Conservation (phyloP, 2,113 vertebrate genomes). For the Grallaria varia region DNA sequence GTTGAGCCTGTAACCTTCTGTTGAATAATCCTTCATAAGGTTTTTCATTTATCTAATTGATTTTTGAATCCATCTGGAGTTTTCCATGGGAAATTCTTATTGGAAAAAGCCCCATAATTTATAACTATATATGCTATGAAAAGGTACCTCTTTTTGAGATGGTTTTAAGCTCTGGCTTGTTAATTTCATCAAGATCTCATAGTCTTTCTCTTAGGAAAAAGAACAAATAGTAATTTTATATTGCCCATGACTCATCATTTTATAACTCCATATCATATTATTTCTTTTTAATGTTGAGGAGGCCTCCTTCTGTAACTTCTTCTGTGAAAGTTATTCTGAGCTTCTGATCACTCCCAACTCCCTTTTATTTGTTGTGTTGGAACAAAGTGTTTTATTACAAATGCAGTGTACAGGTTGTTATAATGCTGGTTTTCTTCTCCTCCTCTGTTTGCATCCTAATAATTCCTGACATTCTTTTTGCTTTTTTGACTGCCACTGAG, state of each 20-base stretch:
- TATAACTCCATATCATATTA: background rate
- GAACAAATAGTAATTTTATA: background rate
- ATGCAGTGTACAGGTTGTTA: background rate
- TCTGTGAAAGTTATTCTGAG: background rate
- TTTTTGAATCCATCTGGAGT: background rate
- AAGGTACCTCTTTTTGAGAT: background rate
- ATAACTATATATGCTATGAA: background rate
- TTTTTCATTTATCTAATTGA: slow-evolving; percentile 25
- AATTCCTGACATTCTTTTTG: background rate
- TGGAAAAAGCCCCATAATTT: background rate
- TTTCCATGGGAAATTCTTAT: background rate
- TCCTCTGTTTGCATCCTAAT: background rate
- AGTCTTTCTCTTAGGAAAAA: slow-evolving; percentile 1
- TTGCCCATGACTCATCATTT: background rate
- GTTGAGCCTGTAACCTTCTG: background rate
- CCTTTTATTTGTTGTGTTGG: background rate
- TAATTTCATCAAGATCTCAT: background rate
- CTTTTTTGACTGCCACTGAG: background rate
- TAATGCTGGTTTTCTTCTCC: background rate
- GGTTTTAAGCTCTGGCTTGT: background rate
- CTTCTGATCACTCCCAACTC: background rate
- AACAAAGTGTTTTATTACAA: background rate
- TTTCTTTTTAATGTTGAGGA: background rate
- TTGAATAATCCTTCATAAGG: background rate
- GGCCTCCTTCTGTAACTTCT: background rate